These are phyloP conservation scores for Camponotus floridanus DNA, from an alignment of 1,140 invertebrate genomes.

Conservation along the genomic window DNA sequence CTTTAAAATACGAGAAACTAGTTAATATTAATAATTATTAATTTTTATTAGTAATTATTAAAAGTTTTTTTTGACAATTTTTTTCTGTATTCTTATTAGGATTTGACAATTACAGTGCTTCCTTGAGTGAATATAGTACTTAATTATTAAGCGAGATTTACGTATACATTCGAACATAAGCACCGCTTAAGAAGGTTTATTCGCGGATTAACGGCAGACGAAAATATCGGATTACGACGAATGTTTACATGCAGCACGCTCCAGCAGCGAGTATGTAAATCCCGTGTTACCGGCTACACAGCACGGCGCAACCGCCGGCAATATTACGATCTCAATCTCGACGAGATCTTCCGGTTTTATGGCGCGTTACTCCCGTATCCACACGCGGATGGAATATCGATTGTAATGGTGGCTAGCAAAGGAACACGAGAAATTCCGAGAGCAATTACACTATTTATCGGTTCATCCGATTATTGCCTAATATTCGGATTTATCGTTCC, in stretches of 20 bases:
- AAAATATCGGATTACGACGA: slow-evolving; percentile 52
- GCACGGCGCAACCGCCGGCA: background rate
- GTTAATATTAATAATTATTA: background rate
- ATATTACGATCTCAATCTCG: slow-evolving; percentile 69
- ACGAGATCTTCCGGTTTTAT: slow-evolving; percentile 64
- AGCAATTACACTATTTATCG: slow-evolving; percentile 63
- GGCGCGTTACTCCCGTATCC: slow-evolving; percentile 11
- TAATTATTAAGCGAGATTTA: slow-evolving; percentile 47
- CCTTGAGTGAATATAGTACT: background rate
- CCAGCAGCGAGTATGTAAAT: slow-evolving; percentile 45
- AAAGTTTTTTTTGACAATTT: background rate
- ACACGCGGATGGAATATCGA: slow-evolving; percentile 42
- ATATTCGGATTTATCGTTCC: background rate
- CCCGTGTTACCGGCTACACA: slow-evolving; percentile 38
- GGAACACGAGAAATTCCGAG: background rate
- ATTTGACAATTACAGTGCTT: slow-evolving; percentile 4
- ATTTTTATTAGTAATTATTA: too few species aligned
- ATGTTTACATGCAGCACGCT: slow-evolving; percentile 40
- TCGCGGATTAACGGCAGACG: slow-evolving; percentile 41
- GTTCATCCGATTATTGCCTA: background rate
- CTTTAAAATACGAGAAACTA: background rate
- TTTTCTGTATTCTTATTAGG: background rate
- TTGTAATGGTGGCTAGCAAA: slow-evolving; percentile 23
- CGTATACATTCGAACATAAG: slow-evolving; percentile 16
- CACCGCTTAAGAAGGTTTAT: slow-evolving; percentile 39